Conservation (phyloP, 2,888 invertebrate species). For the Acanthopleura granulata region DNA sequence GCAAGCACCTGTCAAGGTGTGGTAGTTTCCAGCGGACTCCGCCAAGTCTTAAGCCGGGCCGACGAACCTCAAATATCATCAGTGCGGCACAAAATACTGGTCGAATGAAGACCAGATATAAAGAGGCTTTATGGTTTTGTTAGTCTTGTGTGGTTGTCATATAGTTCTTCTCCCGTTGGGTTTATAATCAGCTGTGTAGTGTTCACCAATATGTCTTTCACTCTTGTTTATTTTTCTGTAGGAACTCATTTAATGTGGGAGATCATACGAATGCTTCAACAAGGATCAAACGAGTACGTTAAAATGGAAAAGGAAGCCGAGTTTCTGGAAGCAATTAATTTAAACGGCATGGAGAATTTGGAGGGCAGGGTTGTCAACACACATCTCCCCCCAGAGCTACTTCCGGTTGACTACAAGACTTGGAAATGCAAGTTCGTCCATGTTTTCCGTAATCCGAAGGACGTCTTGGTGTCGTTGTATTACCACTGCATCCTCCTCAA, state of each 20-base stretch:
- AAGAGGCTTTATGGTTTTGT: too few species aligned
- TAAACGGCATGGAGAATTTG: not conserved
- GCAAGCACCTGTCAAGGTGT: too few species aligned
- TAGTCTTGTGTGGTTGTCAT: too few species aligned
- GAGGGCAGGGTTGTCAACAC: not conserved
- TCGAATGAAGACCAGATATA: too few species aligned
- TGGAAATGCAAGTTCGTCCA: constrained; percentile 7
- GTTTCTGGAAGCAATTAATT: not conserved
- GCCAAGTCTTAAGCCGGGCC: too few species aligned
- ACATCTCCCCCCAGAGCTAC: constrained; percentile 10
- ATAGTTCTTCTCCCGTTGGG: too few species aligned
- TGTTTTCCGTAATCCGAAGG: constrained; percentile 20
- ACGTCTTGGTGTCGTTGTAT: constrained; percentile 8
- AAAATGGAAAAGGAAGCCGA: not conserved
- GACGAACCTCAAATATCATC: too few species aligned
- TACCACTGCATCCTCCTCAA: not conserved
- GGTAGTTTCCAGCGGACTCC: too few species aligned
- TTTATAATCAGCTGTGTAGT: too few species aligned
- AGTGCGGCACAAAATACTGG: too few species aligned
- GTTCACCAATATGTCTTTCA: too few species aligned
- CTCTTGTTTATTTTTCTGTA: not conserved
- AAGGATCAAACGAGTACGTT: not conserved
- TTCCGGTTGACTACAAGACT: not conserved
- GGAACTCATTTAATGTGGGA: constrained; percentile 18
- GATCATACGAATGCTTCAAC: not conserved